Evolutionary conservation across 2,113 vertebrate species (phyloP).

Genomic region (Eclectus roratus): DNA sequence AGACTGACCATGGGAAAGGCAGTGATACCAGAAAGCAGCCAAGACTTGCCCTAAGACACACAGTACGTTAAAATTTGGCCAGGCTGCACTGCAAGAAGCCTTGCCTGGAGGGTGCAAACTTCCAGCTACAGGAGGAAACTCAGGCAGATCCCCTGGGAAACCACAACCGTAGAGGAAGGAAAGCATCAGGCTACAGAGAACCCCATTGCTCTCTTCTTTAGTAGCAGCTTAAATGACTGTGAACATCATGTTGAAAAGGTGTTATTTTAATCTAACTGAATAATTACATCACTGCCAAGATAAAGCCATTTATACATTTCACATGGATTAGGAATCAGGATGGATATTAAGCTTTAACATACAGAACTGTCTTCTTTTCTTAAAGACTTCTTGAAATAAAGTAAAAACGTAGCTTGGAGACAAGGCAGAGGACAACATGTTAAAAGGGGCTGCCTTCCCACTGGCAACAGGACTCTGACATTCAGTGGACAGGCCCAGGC

Average conservation of each 20-base stretch:
- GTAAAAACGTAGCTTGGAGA: neutral
- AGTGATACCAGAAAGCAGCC: neutral
- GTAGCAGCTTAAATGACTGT: neutral
- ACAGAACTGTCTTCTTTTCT: neutral
- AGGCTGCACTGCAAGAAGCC: neutral
- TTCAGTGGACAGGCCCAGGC: neutral
- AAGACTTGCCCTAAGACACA: neutral
- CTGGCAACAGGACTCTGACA: neutral
- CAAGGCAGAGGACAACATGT: neutral
- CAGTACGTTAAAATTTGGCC: neutral
- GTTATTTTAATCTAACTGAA: neutral
- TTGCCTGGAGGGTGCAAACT: neutral
- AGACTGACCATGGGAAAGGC: neutral
- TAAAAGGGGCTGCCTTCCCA: neutral
- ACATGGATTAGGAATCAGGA: neutral
- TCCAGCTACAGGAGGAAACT: neutral
- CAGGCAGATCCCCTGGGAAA: neutral
- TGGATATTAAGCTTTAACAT: neutral
- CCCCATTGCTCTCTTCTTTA: neutral
- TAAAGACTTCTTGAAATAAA: neutral
- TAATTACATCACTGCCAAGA: neutral
- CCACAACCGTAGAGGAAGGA: fast-evolving
- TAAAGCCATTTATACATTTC: neutral
- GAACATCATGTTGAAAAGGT: neutral
- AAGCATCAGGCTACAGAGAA: neutral